Evolutionary conservation across 2,888 invertebrate species (phyloP).

Genomic region (Hartigia nigra): DNA sequence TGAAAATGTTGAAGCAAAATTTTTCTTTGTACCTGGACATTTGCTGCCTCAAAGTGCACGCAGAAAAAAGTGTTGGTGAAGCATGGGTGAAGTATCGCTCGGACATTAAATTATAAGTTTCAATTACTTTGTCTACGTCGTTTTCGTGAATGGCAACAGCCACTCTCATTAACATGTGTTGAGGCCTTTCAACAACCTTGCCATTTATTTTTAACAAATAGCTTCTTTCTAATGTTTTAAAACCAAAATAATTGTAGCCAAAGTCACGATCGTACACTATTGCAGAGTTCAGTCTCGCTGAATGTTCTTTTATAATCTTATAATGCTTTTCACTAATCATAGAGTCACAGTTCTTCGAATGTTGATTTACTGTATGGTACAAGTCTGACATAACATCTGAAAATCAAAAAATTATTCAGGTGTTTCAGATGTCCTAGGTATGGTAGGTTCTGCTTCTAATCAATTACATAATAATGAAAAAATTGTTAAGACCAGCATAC

Average conservation of each 20-base stretch:
- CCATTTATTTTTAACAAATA: conserved; percentile 92
- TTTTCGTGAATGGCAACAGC: conserved; percentile 96
- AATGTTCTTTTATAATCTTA: conserved; percentile 84
- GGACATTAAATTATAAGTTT: conserved; percentile 74
- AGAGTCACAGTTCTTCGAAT: conserved; percentile 78
- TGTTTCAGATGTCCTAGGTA: neutral
- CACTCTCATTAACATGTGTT: conserved; percentile 99
- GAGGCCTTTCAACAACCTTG: conserved; percentile 95
- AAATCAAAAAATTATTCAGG: conserved; percentile 47
- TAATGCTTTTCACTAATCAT: conserved; percentile 89
- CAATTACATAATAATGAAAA: neutral
- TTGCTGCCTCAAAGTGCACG: conserved; percentile 71
- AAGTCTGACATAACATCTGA: conserved; percentile 92
- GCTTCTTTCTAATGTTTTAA: conserved; percentile 96
- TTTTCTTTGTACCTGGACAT: conserved; percentile 70
- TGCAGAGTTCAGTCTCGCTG: conserved; percentile 91
- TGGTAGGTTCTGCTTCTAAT: neutral
- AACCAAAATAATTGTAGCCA: conserved; percentile 98
- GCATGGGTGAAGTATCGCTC: conserved; percentile 75
- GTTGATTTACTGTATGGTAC: conserved; percentile 79
- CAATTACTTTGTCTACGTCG: conserved; percentile 73
- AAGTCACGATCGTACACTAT: conserved; percentile 98
- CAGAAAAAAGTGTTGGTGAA: conserved; percentile 74
- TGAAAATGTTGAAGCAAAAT: neutral
- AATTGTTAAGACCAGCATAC: neutral